phyloP scores from a whole-genome alignment of 1,140 invertebrate species.

The Drosophila parabipectinata region DNA sequence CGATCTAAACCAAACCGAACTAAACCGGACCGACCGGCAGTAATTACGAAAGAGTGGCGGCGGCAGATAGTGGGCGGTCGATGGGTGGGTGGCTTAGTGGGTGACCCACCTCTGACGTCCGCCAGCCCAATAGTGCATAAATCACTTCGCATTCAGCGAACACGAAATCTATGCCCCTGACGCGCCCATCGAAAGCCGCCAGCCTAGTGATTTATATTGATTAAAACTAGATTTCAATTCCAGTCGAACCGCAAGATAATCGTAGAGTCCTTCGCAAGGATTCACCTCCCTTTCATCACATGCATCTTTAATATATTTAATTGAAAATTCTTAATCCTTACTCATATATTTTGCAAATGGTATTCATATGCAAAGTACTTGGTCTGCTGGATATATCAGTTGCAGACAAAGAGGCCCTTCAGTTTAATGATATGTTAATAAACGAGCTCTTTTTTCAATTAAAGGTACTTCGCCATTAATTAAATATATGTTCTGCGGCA shows the following conservation, averaged over 20 bases:
- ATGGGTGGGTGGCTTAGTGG: conserved; percentile 1
- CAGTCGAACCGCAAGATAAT: conserved; percentile 44
- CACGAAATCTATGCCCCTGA: conserved; percentile 61
- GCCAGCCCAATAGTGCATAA: conserved; percentile 50
- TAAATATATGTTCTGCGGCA: conserved; percentile 8
- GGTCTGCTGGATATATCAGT: background rate
- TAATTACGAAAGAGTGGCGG: conserved; percentile 51
- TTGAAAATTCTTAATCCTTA: background rate
- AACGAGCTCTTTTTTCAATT: background rate
- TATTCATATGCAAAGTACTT: background rate
- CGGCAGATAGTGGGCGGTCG: conserved; percentile 5
- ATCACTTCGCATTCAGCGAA: conserved; percentile 59
- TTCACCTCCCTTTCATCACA: background rate
- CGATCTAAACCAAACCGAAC: conserved; percentile 17
- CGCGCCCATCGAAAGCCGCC: conserved; percentile 45
- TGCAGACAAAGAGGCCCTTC: background rate
- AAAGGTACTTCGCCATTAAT: conserved; percentile 7
- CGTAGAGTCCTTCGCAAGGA: conserved; percentile 13
- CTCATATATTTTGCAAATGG: background rate
- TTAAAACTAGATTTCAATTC: conserved; percentile 60
- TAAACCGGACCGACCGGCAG: conserved; percentile 46
- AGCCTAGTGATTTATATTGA: conserved; percentile 58
- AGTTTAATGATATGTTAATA: background rate
- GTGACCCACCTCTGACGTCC: conserved; percentile 6
- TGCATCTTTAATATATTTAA: background rate